A percentile compares a stretch with the other conserved stretches of the same genome.
These are phyloP conservation scores for Drosophila navojoa DNA, from an alignment of 1,140 invertebrate species.

Conservation along the genomic window DNA sequence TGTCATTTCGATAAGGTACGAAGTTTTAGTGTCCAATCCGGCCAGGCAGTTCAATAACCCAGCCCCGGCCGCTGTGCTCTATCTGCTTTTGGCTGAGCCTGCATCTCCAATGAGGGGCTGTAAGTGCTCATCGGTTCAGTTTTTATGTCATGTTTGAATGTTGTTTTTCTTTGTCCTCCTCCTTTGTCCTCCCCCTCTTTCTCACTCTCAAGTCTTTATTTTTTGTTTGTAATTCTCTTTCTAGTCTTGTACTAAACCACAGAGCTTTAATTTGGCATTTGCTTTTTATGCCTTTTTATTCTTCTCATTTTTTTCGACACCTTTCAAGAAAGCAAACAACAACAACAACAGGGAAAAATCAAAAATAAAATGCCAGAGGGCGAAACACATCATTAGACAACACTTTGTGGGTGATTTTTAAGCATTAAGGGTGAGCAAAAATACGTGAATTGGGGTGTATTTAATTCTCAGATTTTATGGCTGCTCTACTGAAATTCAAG, in stretches of 20 bases:
- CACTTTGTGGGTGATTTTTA: conserved; percentile 41
- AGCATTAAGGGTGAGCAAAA: neutral
- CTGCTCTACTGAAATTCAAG: conserved; percentile 1
- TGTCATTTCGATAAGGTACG: conserved; percentile 74
- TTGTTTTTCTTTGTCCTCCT: conserved; percentile 21
- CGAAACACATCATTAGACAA: conserved; percentile 61
- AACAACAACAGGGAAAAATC: conserved; percentile 2
- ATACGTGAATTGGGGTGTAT: conserved; percentile 5
- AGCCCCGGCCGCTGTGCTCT: conserved; percentile 57
- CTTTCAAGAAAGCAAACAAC: conserved; percentile 19
- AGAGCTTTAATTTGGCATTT: conserved; percentile 58
- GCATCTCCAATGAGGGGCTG: conserved; percentile 53
- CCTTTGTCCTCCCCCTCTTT: conserved; percentile 26
- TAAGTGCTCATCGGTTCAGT: conserved; percentile 38
- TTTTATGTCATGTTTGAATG: conserved; percentile 52
- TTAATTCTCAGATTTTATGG: conserved; percentile 31
- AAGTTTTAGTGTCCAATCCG: conserved; percentile 54
- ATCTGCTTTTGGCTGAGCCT: conserved; percentile 46
- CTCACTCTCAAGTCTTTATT: neutral
- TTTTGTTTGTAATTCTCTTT: conserved; percentile 14
- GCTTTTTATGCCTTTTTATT: conserved; percentile 28
- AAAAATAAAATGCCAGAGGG: conserved; percentile 24
- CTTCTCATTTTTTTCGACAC: conserved; percentile 26
- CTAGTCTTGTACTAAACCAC: conserved; percentile 38
- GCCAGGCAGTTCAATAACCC: conserved; percentile 69